Evolutionary conservation across 2,113 vertebrate species (phyloP).

Genomic region (mouse (Mus musculus)): DNA sequence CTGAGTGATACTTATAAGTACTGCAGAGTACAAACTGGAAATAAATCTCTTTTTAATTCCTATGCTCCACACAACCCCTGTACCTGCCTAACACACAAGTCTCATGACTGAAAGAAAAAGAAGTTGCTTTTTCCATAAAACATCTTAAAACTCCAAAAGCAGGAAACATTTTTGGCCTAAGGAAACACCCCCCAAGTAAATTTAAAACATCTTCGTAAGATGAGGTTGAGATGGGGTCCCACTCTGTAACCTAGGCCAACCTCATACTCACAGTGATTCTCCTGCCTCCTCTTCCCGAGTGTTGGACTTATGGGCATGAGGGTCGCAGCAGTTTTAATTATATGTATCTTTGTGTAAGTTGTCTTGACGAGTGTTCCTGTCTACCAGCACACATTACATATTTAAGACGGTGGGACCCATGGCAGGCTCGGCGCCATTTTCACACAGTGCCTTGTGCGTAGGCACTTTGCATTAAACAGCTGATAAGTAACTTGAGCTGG

Average conservation of each 20-base stretch:
- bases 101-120: not conserved
- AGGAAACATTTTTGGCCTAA: not conserved
- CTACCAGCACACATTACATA: too few species aligned
- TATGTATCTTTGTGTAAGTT: not conserved
- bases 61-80: not conserved
- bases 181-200: not conserved
- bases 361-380: not conserved
- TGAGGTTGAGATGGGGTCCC: not conserved
- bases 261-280: not conserved
- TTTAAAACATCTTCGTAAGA: not conserved
- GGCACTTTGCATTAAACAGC: not conserved
- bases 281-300: not conserved
- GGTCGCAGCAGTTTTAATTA: not conserved
- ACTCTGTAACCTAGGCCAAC: not conserved
- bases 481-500: not conserved
- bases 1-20: not conserved
- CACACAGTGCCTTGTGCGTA: not conserved
- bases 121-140: not conserved
- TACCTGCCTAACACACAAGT: not conserved
- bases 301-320: not conserved
- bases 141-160: constrained; percentile 6
- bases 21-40: not conserved
- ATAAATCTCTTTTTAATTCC: not conserved
- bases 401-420: not conserved
- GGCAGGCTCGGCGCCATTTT: too few species aligned